Base-by-base conservation (phyloP, 2,888 invertebrate species). In the Chironomus tentans region DNA sequence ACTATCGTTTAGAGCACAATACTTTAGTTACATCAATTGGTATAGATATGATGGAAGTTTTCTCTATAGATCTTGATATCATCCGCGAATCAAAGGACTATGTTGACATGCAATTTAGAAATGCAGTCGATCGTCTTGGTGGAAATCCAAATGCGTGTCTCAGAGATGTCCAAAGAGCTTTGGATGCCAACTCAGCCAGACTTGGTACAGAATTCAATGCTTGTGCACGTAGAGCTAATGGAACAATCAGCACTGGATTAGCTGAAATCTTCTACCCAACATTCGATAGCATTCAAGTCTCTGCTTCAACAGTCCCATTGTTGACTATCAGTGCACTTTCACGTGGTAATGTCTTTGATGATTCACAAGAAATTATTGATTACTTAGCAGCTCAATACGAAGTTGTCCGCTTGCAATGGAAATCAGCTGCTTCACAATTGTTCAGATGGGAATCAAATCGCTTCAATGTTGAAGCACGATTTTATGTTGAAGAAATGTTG, bases 261-360 rank as follows among this genome's bases (percentile, higher is more conserved):
- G 7, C 56, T 21, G 62, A 76, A 46, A 22, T 46, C 13, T 76
- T 76, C 76, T 76, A 76, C 21, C 76, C 69, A 69, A 56, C 56
- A 18, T 76, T 76, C 13, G 56, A 15, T 13, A 56, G 7, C 18
- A 69, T 69, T 13, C 76, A 69, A 46, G 56, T 0, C 6, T 28
- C 48, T 18, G 68, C 56, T 6, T 68, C 76, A 68, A 38, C 68
- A 15, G 61, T 69, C 28, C 76, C 69, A 24, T 7, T 56, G 18
- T 18, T 62, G 10, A 68, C 65, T 12, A 10, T 69, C 7, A 69
- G 47, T 28, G 56, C 22, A n/a, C 22, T 76, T 6, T 76, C 76
- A 15, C 24, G 69, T n/a, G 76, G 69, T 46, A 76, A 76, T 47
- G 76, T 76, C 12, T 76, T 76, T 10, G 50, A 68, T 56, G 69